Conservation (phyloP, 2,113 vertebrate species). For the Haemorhous mexicanus region DNA sequence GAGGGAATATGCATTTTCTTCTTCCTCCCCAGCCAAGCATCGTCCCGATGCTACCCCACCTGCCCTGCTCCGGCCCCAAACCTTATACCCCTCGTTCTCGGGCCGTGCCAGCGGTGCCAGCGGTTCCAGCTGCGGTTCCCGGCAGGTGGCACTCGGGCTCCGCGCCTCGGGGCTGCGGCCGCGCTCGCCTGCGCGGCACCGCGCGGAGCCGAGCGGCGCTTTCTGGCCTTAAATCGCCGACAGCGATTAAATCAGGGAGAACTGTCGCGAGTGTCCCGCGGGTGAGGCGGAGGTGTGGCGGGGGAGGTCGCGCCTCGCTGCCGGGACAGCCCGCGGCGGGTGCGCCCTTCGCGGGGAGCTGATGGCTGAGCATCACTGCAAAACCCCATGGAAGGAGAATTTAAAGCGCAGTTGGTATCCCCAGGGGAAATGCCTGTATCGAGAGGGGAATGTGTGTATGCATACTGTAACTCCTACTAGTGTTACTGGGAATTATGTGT, state of each 20-base stretch:
- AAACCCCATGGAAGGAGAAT: slow-evolving; percentile 4
- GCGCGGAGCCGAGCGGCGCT: background rate
- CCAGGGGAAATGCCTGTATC: slow-evolving; percentile 15
- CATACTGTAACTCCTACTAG: slow-evolving; percentile 50
- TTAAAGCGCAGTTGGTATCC: slow-evolving; percentile 52
- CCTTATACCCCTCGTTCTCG: too few relatives aligned
- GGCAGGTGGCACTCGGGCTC: slow-evolving; percentile 73
- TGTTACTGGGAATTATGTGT: slow-evolving; percentile 69
- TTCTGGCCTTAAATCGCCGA: background rate
- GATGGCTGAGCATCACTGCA: background rate
- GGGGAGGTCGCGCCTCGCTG: rapidly evolving
- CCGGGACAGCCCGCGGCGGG: background rate
- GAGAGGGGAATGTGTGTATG: background rate
- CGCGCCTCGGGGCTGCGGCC: background rate
- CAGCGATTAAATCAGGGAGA: background rate
- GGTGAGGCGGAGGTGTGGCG: too few relatives aligned
- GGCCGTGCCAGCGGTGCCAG: background rate
- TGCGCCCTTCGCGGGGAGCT: background rate
- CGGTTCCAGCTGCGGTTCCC: background rate
- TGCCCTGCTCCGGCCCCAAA: too few relatives aligned
- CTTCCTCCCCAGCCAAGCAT: too few relatives aligned
- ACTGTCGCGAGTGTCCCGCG: background rate
- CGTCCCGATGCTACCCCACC: too few relatives aligned
- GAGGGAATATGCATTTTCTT: rapidly evolving
- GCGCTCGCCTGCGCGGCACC: background rate